Evolutionary conservation across 1,140 invertebrate species (phyloP), one percentile per base, ranked within the genome.

Genomic region (Brachionus rotundiformis): DNA sequence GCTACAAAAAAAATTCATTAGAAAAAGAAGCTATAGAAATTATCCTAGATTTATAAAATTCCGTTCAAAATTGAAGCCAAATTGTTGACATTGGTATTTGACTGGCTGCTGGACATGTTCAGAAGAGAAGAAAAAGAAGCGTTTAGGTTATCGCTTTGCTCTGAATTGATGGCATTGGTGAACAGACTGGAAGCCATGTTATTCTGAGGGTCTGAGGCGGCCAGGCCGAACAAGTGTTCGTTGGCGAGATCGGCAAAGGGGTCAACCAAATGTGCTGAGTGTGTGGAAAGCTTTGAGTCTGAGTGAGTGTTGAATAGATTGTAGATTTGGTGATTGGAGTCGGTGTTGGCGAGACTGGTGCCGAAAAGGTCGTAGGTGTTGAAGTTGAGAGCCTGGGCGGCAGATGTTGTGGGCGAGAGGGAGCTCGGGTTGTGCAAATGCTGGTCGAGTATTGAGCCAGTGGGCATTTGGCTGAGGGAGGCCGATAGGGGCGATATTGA

Each of bases 61-160:
- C 68, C 68, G 44, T 73, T 73, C 25, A 73, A 73, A 73, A 73
- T 73, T 29, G 68, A 73, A 25, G 39, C 68, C 36, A 73, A 73
- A 73, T 73, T 73, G 19, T 73, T 73, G 10, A 44, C 68, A 73
- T 73, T 73, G 19, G 39, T 39, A 23, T 39, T 71, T n/a, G 68
- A 73, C 29, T 73, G 68, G 41, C 19, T 44, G 23, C n/a, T 73
- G 11, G 68, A 73, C 16, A 73, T 7, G n/a, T 68, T 68, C n/a
- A 68, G 36, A 33, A 68, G 63, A 68, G 63, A 68, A 68, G 63
- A 68, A 68, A 68, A 68, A 16, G 63, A 68, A 2, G 27, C 33
- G 19, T 68, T 68, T 23, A 68, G 23, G 10, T 68, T 68, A 68
- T 68, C 63, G 10, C 31, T 33, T 36, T 68, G 63, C 1, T 68